These are phyloP conservation scores for Drosophila dunni DNA, from an alignment of 1,140 invertebrate genomes.

Conservation along the genomic window DNA sequence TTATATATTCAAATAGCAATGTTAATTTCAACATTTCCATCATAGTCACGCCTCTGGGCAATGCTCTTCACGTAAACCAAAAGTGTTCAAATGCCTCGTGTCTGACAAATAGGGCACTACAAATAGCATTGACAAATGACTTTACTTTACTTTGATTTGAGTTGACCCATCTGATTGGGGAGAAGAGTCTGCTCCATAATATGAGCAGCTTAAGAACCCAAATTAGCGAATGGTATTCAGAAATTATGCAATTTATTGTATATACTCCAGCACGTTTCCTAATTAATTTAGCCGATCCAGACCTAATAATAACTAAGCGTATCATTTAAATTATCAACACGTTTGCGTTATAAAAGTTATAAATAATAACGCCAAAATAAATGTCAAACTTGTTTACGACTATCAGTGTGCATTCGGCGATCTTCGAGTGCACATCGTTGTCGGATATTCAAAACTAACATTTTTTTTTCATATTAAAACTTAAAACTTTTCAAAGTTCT, in stretches of 20 bases:
- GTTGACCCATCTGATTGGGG: background rate
- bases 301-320: conserved; percentile 15
- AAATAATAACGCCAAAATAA: conserved; percentile 52
- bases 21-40: conserved; percentile 43
- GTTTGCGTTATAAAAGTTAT: conserved; percentile 55
- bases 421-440: conserved; percentile 54
- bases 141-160: background rate
- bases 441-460: conserved; percentile 32
- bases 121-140: conserved; percentile 11
- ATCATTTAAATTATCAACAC: conserved; percentile 57
- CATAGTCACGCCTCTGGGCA: conserved; percentile 36
- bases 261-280: conserved; percentile 11
- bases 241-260: conserved; percentile 3
- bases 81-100: conserved; percentile 16
- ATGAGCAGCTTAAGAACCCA: conserved; percentile 6
- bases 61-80: conserved; percentile 21
- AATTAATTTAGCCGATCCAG: conserved; percentile 9
- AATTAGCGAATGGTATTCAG: background rate
- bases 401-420: conserved; percentile 56
- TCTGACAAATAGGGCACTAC: conserved; percentile 19
- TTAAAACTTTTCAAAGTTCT: background rate
- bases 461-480: conserved; percentile 10
- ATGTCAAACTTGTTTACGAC: conserved; percentile 45
- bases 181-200: background rate
- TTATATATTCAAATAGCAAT: conserved; percentile 36